Base-by-base conservation (phyloP, 2,888 invertebrate genomes). In the Apodemia duryi region DNA sequence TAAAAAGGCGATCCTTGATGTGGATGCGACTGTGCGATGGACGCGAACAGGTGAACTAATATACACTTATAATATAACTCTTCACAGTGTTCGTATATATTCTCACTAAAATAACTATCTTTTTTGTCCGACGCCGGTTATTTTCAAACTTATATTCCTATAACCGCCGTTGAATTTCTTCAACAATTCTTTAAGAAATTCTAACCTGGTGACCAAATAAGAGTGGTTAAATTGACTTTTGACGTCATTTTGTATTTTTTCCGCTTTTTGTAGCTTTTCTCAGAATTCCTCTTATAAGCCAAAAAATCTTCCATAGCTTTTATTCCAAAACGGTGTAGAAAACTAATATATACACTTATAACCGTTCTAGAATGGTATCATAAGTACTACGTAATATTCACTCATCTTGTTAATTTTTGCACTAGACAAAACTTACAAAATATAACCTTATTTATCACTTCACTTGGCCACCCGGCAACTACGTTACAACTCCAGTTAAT, bases 21-120 rank as follows among this genome's bases (percentile, higher is more conserved):
- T n/a, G n/a, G n/a, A n/a, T n/a, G n/a, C n/a, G n/a, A n/a, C n/a
- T n/a, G n/a, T n/a, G n/a, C n/a, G n/a, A n/a, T n/a, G n/a, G n/a
- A n/a, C n/a, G n/a, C n/a, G n/a, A n/a, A n/a, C n/a, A n/a, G n/a
- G n/a, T n/a, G n/a, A n/a, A n/a, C n/a, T n/a, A n/a, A n/a, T n/a
- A n/a, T n/a, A n/a, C n/a, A n/a, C n/a, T n/a, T n/a, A n/a, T n/a
- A n/a, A 57, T 35, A 46, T n/a, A 32, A 52, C 6, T 46, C 57
- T n/a, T 29, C 10, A 41, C 52, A 61, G 10, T 29, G 57, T 41
- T 51, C 38, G 28, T 52, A n/a, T 13, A 63, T 6, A 63, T 49
- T 32, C 32, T 49, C 62, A 21, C 46, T 49, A n/a, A 35, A 63
- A 63, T 49, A n/a, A 21, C 62, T 35, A 63, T 35, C 49, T 63